A percentile compares a stretch with the other conserved stretches of the same genome.
Conservation (phyloP, 2,888 invertebrate genomes). For the Anodontia alba region DNA sequence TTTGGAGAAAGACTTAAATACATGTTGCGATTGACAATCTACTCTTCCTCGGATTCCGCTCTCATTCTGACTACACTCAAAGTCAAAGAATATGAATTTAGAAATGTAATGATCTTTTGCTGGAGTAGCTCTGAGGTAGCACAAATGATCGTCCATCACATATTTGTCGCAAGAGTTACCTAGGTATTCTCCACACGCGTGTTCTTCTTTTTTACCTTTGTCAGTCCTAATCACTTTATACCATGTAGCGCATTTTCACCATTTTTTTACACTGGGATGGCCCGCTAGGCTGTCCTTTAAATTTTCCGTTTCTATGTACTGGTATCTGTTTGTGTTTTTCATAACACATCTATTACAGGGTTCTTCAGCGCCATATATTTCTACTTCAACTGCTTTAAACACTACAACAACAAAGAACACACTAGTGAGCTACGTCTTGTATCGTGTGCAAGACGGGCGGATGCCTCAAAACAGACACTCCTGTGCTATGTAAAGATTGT, state of each 20-base stretch:
- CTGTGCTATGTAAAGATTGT: no score
- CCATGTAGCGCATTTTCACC: conserved; percentile 9
- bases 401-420: no score
- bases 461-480: no score
- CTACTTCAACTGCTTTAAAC: no score
- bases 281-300: not conserved
- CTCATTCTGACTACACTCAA: conserved; percentile 35
- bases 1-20: conserved; percentile 4
- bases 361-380: no score
- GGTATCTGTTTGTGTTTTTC: not conserved
- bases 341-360: no score
- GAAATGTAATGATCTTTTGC: conserved; percentile 24
- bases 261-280: not conserved
- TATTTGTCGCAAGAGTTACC: conserved; percentile 21
- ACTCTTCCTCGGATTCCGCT: not conserved
- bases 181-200: conserved; percentile 31
- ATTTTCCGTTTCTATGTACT: not conserved
- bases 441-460: no score
- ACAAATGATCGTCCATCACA: conserved; percentile 21
- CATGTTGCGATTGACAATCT: not conserved
- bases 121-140: conserved; percentile 30
- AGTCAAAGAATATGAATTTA: conserved; percentile 43
- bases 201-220: conserved; percentile 22
- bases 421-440: no score
- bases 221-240: conserved; percentile 24